Evolutionary conservation across 2,797 vertebrate genomes (phyloP).

Genomic region (Cossypha dichroa): DNA sequence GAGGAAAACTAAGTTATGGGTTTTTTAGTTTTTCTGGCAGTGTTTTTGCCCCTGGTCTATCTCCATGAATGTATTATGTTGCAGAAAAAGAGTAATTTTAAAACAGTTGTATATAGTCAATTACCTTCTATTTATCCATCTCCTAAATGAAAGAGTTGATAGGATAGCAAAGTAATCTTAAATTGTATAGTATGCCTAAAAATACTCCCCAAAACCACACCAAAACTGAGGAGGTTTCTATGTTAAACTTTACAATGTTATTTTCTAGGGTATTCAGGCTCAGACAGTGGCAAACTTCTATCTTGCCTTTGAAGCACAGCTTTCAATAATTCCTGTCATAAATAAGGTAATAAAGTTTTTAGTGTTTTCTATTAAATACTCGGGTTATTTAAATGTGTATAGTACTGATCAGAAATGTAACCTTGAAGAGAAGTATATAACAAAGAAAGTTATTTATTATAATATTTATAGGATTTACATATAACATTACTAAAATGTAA

Average conservation of each 20-base stretch:
- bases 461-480: background rate
- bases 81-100: background rate
- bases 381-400: background rate
- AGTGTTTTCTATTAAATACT: background rate
- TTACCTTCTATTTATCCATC: background rate
- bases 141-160: background rate
- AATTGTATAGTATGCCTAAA: background rate
- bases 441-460: background rate
- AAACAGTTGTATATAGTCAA: background rate
- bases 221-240: background rate
- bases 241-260: background rate
- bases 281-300: slow-evolving; percentile 98
- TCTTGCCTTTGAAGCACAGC: slow-evolving; percentile 94
- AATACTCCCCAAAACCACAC: background rate
- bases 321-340: slow-evolving; percentile 94
- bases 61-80: background rate
- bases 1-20: background rate
- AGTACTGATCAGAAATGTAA: background rate
- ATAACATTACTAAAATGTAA: background rate
- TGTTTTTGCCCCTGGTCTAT: background rate
- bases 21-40: background rate
- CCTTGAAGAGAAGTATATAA: background rate
- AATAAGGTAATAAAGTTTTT: slow-evolving; percentile 87
- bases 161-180: background rate
- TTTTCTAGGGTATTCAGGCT: slow-evolving; percentile 92